Conservation (phyloP, 2,888 invertebrate genomes). For the Lymantria monacha region DNA sequence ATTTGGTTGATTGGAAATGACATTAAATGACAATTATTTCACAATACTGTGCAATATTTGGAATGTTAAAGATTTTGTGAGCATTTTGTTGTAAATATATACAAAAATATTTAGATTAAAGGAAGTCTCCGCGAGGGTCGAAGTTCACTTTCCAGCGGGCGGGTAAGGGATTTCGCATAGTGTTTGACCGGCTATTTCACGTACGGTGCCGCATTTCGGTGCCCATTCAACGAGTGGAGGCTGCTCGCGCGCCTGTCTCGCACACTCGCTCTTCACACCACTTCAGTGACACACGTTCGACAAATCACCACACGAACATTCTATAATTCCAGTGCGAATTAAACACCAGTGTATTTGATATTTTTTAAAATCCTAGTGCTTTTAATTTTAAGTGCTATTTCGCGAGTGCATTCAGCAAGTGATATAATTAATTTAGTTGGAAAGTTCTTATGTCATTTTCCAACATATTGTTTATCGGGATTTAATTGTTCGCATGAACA, state of each 20-base stretch:
- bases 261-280: conserved; percentile 64
- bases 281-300: conserved; percentile 62
- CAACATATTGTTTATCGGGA: conserved; percentile 50
- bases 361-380: conserved; percentile 39
- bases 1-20: too few species aligned
- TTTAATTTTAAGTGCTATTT: conserved; percentile 31
- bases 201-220: conserved; percentile 79
- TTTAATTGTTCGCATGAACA: conserved; percentile 68
- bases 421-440: conserved; percentile 39
- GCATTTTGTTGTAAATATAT: too few species aligned
- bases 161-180: conserved; percentile 79
- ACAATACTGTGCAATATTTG: too few species aligned
- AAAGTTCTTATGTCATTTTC: conserved; percentile 34
- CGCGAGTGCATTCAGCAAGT: conserved; percentile 58
- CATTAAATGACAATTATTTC: too few species aligned
- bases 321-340: conserved; percentile 48
- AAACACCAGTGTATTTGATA: conserved; percentile 48
- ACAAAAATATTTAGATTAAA: conserved; percentile 15
- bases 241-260: conserved; percentile 78
- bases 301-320: conserved; percentile 38
- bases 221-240: conserved; percentile 80
- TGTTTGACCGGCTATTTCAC: conserved; percentile 79
- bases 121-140: conserved; percentile 61
- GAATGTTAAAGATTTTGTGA: too few species aligned
- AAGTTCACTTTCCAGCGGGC: conserved; percentile 62